These are phyloP conservation scores for Vannuccia rotundouncinata DNA, from an alignment of 2,888 invertebrate species.

Conservation along the genomic window DNA sequence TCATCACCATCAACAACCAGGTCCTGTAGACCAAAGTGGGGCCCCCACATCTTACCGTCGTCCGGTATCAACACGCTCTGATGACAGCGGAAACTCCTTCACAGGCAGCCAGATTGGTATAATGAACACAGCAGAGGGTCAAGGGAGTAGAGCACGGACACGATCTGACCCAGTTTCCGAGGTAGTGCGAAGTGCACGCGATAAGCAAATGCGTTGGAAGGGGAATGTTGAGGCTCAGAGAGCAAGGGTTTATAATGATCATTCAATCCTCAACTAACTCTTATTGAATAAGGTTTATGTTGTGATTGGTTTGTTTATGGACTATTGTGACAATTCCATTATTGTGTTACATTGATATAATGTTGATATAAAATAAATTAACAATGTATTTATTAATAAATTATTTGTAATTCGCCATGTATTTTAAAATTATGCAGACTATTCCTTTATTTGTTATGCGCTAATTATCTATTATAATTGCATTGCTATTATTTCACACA, in stretches of 20 bases:
- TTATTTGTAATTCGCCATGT: too few species aligned
- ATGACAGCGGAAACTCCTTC: not conserved
- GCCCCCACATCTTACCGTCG: not conserved
- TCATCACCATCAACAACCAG: not conserved
- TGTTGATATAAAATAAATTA: too few species aligned
- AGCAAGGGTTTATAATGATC: constrained; percentile 29
- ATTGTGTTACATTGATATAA: too few species aligned
- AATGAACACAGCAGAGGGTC: not conserved
- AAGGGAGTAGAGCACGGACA: not conserved
- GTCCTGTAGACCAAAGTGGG: not conserved
- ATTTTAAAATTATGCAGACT: too few species aligned
- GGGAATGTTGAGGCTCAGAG: constrained; percentile 14
- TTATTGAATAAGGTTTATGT: too few species aligned
- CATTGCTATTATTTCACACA: too few species aligned
- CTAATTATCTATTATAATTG: too few species aligned
- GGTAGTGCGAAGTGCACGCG: not conserved
- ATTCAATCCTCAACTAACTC: not conserved
- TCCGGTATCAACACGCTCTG: not conserved
- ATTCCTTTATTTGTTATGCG: too few species aligned
- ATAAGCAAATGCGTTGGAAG: constrained; percentile 26
- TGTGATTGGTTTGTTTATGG: too few species aligned
- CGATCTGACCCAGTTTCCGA: not conserved
- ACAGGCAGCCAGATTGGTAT: not conserved
- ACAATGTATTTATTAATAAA: too few species aligned
- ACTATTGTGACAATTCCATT: too few species aligned